Evolutionary conservation across 2,888 invertebrate genomes (phyloP).

Genomic region (Trichopoda pennipes): DNA sequence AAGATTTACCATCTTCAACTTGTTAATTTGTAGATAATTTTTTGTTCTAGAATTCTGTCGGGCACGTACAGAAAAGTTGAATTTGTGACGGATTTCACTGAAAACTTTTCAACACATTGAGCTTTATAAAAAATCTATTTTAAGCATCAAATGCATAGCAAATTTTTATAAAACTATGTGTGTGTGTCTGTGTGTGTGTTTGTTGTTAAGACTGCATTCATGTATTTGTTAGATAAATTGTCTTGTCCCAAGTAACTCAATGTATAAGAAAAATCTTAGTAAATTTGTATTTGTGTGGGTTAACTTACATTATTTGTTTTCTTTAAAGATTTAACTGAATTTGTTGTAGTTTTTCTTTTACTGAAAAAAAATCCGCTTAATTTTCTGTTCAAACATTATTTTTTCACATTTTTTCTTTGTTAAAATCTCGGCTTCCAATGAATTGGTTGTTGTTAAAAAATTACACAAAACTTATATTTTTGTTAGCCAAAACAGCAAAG

Average conservation of each 20-base stretch:
- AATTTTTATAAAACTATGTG: neutral
- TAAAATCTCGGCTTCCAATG: slow-evolving; percentile 48
- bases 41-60: slow-evolving; percentile 21
- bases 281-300: neutral
- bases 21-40: neutral
- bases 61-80: slow-evolving; percentile 70
- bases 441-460: slow-evolving; percentile 59
- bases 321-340: neutral
- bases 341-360: neutral
- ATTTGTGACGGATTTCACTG: slow-evolving; percentile 70
- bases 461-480: slow-evolving; percentile 40
- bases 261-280: neutral
- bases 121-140: slow-evolving; percentile 50
- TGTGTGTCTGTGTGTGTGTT: neutral
- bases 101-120: slow-evolving; percentile 65
- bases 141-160: neutral
- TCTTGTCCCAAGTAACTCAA: slow-evolving; percentile 36
- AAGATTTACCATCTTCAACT: slow-evolving; percentile 34
- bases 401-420: neutral
- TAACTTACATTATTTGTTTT: slow-evolving; percentile 12
- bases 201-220: neutral
- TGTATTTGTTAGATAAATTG: slow-evolving; percentile 47
- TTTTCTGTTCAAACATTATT: slow-evolving; percentile 34
- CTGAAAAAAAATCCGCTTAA: slow-evolving; percentile 33
- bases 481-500: slow-evolving; percentile 14